Evolutionary conservation across 92 coral and sea anemone species (phyloP), one percentile per base, ranked within the genome.

Genomic region (Parazoanthus atlanticus): DNA sequence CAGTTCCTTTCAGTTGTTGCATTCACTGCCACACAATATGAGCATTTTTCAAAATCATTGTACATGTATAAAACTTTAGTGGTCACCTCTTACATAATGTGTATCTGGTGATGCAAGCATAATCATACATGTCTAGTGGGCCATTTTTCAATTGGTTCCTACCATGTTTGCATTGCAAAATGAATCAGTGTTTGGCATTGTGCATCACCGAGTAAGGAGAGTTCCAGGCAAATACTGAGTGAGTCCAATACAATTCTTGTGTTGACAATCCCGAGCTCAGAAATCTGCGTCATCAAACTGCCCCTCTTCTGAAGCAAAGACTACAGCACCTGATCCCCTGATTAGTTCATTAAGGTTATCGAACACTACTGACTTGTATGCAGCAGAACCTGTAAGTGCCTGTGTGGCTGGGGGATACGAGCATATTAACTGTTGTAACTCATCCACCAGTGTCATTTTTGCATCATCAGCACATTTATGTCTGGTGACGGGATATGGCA

Each of bases 301-400:
- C 1, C 87, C 87, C 12, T 84, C 78, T 29, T 84, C 87, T 43
- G 41, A 38, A 6, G 78, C 61, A 69, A 41, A 23, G 29, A 72
- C 65, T 17, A 69, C 66, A 29, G 41, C 2, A 23, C 40, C 41
- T 38, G 65, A 15, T 13, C 41, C 21, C 26, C 65, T 26, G 2
- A 67, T 49, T 28, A 78, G 87, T 72, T 71, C 19, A 28, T n/a
- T 34, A 84, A 70, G 4, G 26, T 29, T 84, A 41, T 84, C 33
- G 29, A 84, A 84, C 56, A 84, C 87, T 17, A 84, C 78, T 43
- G 87, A 84, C 87, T 84, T 84, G 67, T 84, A 84, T 16, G 87
- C 40, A 1, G 78, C 87, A n/a, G 78, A 84, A 25, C 74, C 34
- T 3, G 87, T 84, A 16, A 3, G 40, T 41, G 87, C 87, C 28